Evolutionary conservation across 2,113 vertebrate genomes (phyloP).

Genomic region (Silurus meridionalis): DNA sequence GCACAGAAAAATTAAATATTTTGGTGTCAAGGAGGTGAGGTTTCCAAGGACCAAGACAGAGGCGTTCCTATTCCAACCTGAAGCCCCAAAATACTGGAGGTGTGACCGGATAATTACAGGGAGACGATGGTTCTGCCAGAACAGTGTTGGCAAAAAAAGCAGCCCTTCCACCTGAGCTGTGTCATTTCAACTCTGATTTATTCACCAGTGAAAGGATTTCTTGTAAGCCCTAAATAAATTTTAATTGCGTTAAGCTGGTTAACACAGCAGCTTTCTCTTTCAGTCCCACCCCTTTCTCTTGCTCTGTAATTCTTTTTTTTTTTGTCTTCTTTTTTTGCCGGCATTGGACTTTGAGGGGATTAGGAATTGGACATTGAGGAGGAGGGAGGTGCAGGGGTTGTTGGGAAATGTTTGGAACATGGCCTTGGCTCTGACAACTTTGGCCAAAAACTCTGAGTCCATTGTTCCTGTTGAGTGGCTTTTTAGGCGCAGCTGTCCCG

Average conservation of each 20-base stretch:
- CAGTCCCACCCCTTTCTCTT: conserved; percentile 17
- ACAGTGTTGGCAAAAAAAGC: conserved; percentile 54
- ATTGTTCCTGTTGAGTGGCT: conserved; percentile 42
- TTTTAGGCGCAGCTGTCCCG: conserved; percentile 46
- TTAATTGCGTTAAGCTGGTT: conserved; percentile 76
- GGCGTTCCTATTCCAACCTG: conserved; percentile 54
- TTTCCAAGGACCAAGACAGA: conserved; percentile 44
- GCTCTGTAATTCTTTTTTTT: conserved; percentile 26
- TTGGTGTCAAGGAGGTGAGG: conserved; percentile 42
- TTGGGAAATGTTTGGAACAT: conserved; percentile 53
- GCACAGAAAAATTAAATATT: conserved; percentile 24
- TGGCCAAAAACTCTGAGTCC: conserved; percentile 21
- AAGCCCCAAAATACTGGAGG: conserved; percentile 50
- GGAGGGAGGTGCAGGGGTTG: conserved; percentile 27
- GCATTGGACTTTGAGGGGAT: conserved; percentile 69
- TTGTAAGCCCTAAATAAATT: conserved; percentile 76
- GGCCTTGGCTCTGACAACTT: conserved; percentile 41
- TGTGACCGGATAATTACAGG: conserved; percentile 71
- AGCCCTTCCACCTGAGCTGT: conserved; percentile 56
- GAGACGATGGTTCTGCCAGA: conserved; percentile 63
- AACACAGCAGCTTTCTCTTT: conserved; percentile 58
- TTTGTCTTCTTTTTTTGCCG: conserved; percentile 43
- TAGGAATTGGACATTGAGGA: conserved; percentile 49
- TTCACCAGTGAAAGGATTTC: conserved; percentile 72
- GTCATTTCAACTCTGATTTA: conserved; percentile 65